Conservation (phyloP, 1,140 invertebrate genomes). For the Sycophaga agraensis region DNA sequence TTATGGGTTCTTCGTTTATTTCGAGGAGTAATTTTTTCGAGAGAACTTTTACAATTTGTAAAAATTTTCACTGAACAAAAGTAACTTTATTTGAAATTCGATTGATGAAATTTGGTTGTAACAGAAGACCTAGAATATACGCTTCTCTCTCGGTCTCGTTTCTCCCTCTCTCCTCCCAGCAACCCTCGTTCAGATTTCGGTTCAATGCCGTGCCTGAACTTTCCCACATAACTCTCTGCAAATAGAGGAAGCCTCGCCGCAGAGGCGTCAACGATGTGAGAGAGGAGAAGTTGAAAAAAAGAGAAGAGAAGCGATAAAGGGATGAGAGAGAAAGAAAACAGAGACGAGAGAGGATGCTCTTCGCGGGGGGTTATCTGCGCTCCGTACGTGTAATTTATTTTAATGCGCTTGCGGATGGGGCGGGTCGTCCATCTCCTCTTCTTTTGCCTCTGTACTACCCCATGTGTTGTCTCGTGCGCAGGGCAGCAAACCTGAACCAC, state of each 20-base stretch:
- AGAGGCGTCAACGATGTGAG: constrained; percentile 27
- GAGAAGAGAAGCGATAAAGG: constrained; percentile 7
- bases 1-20: too few species aligned
- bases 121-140: too few species aligned
- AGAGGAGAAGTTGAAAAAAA: background rate
- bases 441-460: background rate
- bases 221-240: constrained; percentile 33
- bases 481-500: constrained; percentile 81
- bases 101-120: too few species aligned
- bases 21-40: too few species aligned
- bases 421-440: constrained; percentile 14
- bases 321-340: background rate
- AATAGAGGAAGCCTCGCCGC: constrained; percentile 31
- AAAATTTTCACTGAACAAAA: too few species aligned
- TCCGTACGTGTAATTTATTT: constrained; percentile 30
- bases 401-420: constrained; percentile 33
- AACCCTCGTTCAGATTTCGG: background rate
- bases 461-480: constrained; percentile 49
- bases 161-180: background rate
- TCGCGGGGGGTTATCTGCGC: constrained; percentile 31
- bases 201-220: constrained; percentile 17
- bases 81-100: too few species aligned
- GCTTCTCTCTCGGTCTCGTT: background rate
- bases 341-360: background rate
- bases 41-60: too few species aligned